A percentile compares a stretch with the other conserved stretches of the same genome.
Evolutionary conservation across 2,888 invertebrate species (phyloP).

Genomic region (Syritta pipiens): DNA sequence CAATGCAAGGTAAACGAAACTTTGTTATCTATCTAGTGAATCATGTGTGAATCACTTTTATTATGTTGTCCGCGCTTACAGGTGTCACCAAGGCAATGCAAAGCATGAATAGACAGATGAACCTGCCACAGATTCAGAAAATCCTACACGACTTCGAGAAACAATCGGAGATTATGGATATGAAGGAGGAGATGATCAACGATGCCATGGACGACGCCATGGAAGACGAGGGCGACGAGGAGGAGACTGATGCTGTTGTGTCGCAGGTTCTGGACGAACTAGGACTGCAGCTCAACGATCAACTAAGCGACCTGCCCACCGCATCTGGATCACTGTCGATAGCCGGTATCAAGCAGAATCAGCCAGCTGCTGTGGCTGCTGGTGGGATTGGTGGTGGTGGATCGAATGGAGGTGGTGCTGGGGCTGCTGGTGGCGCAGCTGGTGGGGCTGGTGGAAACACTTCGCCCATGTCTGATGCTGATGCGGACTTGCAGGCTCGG

Average conservation of each 20-base stretch:
- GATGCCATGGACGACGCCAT: slow-evolving; percentile 99
- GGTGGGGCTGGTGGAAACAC: slow-evolving; percentile 80
- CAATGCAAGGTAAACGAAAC: slow-evolving; percentile 88
- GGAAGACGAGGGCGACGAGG: slow-evolving; percentile 98
- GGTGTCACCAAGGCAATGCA: slow-evolving; percentile 98
- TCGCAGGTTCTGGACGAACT: slow-evolving; percentile 98
- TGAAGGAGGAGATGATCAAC: slow-evolving; percentile 99
- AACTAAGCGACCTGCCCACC: slow-evolving; percentile 91
- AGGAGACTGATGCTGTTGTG: slow-evolving; percentile 97
- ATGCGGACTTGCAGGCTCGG: slow-evolving; percentile 98
- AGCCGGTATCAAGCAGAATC: slow-evolving; percentile 83
- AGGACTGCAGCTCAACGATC: slow-evolving; percentile 96
- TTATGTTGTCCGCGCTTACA: slow-evolving; percentile 50
- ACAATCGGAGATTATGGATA: slow-evolving; percentile 99
- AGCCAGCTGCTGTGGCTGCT: slow-evolving; percentile 81
- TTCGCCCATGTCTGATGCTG: slow-evolving; percentile 87
- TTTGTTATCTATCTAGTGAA: not conserved
- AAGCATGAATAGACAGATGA: slow-evolving; percentile 97
- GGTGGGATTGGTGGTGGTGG: slow-evolving; percentile 78
- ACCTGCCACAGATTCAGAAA: slow-evolving; percentile 99
- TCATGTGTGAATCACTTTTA: not conserved
- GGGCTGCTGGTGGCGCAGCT: slow-evolving; percentile 77
- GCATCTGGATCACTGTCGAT: slow-evolving; percentile 82
- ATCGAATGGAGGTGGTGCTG: slow-evolving; percentile 78
- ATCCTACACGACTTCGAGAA: slow-evolving; percentile 99